Conservation (phyloP, 1,140 invertebrate species). For the Brachionus sp. region DNA sequence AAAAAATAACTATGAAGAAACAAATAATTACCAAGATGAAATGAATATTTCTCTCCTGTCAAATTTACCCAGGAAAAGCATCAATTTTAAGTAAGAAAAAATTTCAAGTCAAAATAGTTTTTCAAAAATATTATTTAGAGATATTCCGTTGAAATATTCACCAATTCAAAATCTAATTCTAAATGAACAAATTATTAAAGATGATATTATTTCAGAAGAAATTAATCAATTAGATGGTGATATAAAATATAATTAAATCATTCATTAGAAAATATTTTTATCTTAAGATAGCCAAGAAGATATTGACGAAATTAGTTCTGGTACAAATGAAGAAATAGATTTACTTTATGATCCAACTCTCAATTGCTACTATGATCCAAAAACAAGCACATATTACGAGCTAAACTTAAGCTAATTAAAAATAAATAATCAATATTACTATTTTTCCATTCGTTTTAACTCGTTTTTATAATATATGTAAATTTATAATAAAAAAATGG, state of each 20-base stretch:
- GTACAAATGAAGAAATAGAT: slow-evolving; percentile 49
- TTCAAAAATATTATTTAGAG: neutral
- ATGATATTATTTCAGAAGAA: neutral
- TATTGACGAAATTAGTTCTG: slow-evolving; percentile 27
- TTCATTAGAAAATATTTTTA: neutral
- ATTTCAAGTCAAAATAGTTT: neutral
- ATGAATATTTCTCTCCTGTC: slow-evolving; percentile 32
- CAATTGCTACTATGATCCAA: slow-evolving; percentile 59
- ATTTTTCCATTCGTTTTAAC: too few species aligned
- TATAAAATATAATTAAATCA: neutral
- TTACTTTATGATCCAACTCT: slow-evolving; percentile 57
- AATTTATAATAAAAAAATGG: too few species aligned
- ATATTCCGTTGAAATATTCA: slow-evolving; percentile 2
- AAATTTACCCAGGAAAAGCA: slow-evolving; percentile 25
- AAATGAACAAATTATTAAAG: neutral
- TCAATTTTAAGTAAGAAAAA: slow-evolving; percentile 2
- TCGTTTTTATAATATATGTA: too few species aligned
- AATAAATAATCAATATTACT: too few species aligned
- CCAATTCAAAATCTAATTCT: neutral
- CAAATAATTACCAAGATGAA: slow-evolving; percentile 34
- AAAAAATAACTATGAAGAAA: neutral
- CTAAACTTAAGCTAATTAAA: slow-evolving; percentile 48
- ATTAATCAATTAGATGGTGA: neutral
- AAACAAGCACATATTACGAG: slow-evolving; percentile 58
- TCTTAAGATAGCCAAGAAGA: slow-evolving; percentile 37